These are phyloP conservation scores for Amphilophus citrinellus DNA, from an alignment of 2,113 vertebrate genomes.

Conservation along the genomic window DNA sequence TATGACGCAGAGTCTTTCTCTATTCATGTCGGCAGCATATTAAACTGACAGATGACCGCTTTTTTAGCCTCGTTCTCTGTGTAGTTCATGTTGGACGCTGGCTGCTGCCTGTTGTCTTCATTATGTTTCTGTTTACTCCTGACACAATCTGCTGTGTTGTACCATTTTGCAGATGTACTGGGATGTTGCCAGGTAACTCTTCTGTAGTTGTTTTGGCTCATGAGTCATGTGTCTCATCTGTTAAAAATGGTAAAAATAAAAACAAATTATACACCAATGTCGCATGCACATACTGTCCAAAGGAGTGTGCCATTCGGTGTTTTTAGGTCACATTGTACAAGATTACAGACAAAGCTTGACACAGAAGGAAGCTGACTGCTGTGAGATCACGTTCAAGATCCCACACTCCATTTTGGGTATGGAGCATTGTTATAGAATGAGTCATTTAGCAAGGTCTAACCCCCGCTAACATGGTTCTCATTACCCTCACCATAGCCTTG, in stretches of 20 bases:
- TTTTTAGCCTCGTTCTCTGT: neutral
- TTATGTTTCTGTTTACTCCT: neutral
- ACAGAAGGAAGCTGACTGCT: neutral
- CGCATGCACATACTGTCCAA: neutral
- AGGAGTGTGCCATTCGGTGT: neutral
- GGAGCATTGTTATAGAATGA: conserved; percentile 60
- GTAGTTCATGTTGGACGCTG: too few relatives aligned
- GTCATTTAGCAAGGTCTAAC: conserved; percentile 49
- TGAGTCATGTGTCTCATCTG: neutral
- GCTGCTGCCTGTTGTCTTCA: neutral
- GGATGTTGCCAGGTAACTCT: neutral
- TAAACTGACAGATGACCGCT: neutral
- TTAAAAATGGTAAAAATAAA: too few relatives aligned
- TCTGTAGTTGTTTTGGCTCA: too few relatives aligned
- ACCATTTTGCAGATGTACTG: neutral
- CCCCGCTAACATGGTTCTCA: conserved; percentile 59
- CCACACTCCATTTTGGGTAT: conserved; percentile 38
- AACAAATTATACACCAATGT: neutral
- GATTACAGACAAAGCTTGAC: conserved; percentile 13
- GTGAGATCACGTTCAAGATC: conserved; percentile 38
- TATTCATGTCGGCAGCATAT: neutral
- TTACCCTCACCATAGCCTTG: conserved; percentile 60
- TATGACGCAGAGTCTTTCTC: neutral
- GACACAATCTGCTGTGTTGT: neutral
- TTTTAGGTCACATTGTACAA: neutral